phyloP scores from a whole-genome alignment of 2,888 invertebrate genomes.

The Leptopilina drosophilae region DNA sequence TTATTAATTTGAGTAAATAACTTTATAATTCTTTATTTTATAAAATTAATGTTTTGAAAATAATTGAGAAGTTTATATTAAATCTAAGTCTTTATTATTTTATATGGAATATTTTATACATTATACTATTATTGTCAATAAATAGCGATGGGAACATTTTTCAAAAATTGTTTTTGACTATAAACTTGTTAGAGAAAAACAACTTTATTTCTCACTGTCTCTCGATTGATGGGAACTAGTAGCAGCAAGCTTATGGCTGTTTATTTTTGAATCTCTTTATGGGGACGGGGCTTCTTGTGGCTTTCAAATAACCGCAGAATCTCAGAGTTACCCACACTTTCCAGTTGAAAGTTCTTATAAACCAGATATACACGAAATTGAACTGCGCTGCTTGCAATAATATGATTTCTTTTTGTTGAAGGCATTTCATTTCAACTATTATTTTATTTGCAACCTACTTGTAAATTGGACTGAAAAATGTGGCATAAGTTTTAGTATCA shows the following conservation, averaged over 20 bases:
- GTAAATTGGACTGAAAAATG: no score
- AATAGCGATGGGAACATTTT: no score
- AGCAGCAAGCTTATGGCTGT: slow-evolving; percentile 10
- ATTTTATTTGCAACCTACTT: background rate
- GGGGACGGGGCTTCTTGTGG: slow-evolving; percentile 22
- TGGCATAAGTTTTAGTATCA: no score
- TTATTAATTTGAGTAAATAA: no score
- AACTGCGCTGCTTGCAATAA: slow-evolving; percentile 22
- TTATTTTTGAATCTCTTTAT: slow-evolving; percentile 32
- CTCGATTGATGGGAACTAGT: slow-evolving; percentile 1
- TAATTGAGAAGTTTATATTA: no score
- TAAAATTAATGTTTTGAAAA: no score
- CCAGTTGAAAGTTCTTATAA: slow-evolving; percentile 16
- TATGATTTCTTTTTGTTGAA: background rate
- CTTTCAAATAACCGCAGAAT: slow-evolving; percentile 24
- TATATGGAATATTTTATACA: no score
- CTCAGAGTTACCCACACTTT: slow-evolving; percentile 16
- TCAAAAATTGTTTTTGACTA: slow-evolving; percentile 1
- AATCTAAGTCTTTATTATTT: no score
- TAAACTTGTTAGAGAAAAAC: background rate
- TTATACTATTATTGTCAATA: no score
- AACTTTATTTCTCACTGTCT: background rate
- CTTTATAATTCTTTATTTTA: no score
- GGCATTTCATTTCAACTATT: slow-evolving; percentile 16
- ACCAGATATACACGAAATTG: slow-evolving; percentile 9